Evolutionary conservation across 2,797 vertebrate species (phyloP), one percentile per base, ranked within the genome.

Genomic region (Crax fasciolata): DNA sequence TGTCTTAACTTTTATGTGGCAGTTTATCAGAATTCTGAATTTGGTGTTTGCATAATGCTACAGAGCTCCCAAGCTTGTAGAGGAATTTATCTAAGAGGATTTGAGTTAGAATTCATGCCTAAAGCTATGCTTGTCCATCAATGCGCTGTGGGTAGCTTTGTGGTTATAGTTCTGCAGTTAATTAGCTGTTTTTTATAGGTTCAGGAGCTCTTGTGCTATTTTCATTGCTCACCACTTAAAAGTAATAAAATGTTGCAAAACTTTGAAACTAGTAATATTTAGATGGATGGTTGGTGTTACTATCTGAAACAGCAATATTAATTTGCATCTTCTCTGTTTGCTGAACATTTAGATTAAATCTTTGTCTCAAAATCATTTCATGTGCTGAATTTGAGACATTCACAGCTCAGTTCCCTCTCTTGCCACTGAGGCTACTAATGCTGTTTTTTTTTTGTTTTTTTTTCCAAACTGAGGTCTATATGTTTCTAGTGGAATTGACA

Each of bases 91-190:
- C 78, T 93, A 95, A 96, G 91, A 96, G 93, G 94, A 95, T 94
- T 96, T 95, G 82, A 87, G 76, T 93, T 93, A 80, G 20, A 82
- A 46, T 96, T 93, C 80, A 79, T 72, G 92, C 91, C 94, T 95
- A 79, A 90, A 97, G 95, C 95, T 91, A 89, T 54, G 61, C 93
- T 93, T 96, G 96, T 88, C 84, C 79, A 90, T 96, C 96, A 91
- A 0, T 66, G 51, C 77, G 10, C 67, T 51, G 39, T 62, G 73
- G 58, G 58, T 93, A 73, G 73, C 84, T 93, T 74, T 76, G 10
- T 65, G 41, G 55, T 85, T 91, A 52, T 6, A 23, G 51, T 76
- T 83, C 77, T 77, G 43, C 63, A 84, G 72, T 93, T 96, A 95
- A 95, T 97, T 93, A 96, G 83, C 77, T 78, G 46, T 3, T 48